Base-by-base conservation (phyloP, 2,113 vertebrate species). In the Oryzias melastigma region DNA sequence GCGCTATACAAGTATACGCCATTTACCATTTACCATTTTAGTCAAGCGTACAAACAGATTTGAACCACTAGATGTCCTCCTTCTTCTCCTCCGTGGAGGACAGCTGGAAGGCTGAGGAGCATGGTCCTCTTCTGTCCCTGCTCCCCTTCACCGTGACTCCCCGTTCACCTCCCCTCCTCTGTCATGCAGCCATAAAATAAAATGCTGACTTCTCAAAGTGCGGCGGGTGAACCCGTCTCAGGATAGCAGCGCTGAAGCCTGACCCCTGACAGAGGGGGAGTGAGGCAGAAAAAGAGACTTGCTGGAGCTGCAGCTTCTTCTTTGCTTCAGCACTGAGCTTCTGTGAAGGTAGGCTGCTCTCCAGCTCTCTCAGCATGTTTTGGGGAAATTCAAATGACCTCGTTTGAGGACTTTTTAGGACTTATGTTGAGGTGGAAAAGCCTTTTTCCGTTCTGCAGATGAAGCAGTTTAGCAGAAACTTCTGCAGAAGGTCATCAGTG, bases 281-380 rank as follows among this genome's bases (percentile, higher is more conserved):
- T 46, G 25, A 7, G 48, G 15, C 16, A 47, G n/a, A 48, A 75
- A 56, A 70, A 68, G 62, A 40, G 58, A 55, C 58, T 71, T 79
- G 86, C 74, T 88, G 63, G 60, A 56, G 61, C 78, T 79, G 76
- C 71, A 77, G 85, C 62, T 58, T 81, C 51, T 74, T 80, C 51
- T 75, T 68, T 47, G 65, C 84, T 87, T 78, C 80, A 88, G 77
- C 78, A 84, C 86, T 84, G 87, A 61, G 44, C 78, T 79, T 71
- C 83, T 77, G 84, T 87, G 71, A 86, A 89, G 91, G 91, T 92
- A 89, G 69, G 72, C 65, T 72, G 75, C 65, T 66, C 60, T 55
- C 43, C 1, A 49, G 55, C 63, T 68, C 27, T 57, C 45, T 50
- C 46, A 57, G 24, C 12, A 51, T 59, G 19, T 20, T 2, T 7